Conservation (phyloP, 2,888 invertebrate genomes). For the Pristionchus exspectatus region DNA sequence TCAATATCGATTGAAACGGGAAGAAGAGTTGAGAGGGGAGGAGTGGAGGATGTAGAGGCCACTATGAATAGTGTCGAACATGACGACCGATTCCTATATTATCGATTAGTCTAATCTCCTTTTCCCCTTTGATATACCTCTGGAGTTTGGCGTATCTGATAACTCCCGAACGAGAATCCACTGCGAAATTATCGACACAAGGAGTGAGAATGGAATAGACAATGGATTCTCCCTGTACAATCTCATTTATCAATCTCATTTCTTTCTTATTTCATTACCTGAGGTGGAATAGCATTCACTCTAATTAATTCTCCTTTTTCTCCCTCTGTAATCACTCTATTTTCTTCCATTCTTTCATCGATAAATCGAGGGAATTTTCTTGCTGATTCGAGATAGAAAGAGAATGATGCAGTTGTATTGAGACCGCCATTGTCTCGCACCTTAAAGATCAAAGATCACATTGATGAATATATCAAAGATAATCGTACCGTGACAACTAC, state of each 20-base stretch:
- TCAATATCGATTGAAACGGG: conserved; percentile 60
- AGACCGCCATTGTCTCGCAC: conserved; percentile 59
- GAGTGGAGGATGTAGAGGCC: conserved; percentile 55
- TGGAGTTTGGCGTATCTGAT: conserved; percentile 16
- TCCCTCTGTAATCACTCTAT: conserved; percentile 6
- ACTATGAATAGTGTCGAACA: conserved; percentile 48
- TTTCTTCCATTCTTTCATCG: conserved; percentile 12
- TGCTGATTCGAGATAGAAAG: conserved; percentile 60
- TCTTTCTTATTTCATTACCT: neutral
- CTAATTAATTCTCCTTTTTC: conserved; percentile 29
- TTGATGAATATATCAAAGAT: neutral
- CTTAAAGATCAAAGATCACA: neutral
- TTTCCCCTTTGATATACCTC: neutral
- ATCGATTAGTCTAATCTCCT: neutral
- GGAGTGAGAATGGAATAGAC: conserved; percentile 50
- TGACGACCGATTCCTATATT: neutral
- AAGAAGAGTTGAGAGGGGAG: conserved; percentile 60
- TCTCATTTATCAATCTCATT: no score
- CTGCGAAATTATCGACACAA: neutral
- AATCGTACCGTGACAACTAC: conserved; percentile 27
- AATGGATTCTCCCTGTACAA: neutral
- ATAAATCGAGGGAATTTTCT: conserved; percentile 57
- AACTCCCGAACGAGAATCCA: conserved; percentile 28
- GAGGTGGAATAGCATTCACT: neutral
- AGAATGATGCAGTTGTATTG: conserved; percentile 60